These are phyloP conservation scores for Spialia ferax DNA, from an alignment of 2,888 invertebrate species.

Conservation along the genomic window DNA sequence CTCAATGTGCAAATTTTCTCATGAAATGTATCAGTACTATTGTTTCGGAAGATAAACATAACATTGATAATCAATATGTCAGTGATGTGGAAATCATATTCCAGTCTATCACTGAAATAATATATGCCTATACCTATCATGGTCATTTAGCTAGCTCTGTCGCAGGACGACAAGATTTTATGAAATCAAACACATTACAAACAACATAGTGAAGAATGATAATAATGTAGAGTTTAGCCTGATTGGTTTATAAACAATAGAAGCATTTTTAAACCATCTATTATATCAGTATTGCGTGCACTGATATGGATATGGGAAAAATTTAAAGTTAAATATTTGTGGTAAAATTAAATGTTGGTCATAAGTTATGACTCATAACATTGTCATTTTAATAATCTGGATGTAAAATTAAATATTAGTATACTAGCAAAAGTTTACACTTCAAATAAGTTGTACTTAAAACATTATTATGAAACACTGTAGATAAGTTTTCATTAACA, in stretches of 20 bases:
- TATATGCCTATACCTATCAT: not conserved
- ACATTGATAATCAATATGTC: no score
- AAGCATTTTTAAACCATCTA: not conserved
- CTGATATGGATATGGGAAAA: constrained; percentile 8
- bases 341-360: constrained; percentile 5
- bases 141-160: not conserved
- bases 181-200: not conserved
- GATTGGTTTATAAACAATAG: not conserved
- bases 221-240: constrained; percentile 1
- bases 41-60: not conserved
- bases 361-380: not conserved
- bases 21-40: not conserved
- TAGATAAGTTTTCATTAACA: constrained; percentile 6
- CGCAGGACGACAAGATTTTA: constrained; percentile 7
- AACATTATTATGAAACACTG: not conserved
- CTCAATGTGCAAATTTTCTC: not conserved
- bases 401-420: constrained; percentile 3
- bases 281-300: constrained; percentile 16
- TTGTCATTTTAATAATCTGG: constrained; percentile 21
- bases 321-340: no score
- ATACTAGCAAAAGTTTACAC: not conserved
- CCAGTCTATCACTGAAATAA: not conserved
- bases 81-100: not conserved
- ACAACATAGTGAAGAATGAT: not conserved
- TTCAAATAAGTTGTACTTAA: constrained; percentile 6